Evolutionary conservation across 2,113 vertebrate genomes (phyloP).

Genomic region (Clupea harengus): DNA sequence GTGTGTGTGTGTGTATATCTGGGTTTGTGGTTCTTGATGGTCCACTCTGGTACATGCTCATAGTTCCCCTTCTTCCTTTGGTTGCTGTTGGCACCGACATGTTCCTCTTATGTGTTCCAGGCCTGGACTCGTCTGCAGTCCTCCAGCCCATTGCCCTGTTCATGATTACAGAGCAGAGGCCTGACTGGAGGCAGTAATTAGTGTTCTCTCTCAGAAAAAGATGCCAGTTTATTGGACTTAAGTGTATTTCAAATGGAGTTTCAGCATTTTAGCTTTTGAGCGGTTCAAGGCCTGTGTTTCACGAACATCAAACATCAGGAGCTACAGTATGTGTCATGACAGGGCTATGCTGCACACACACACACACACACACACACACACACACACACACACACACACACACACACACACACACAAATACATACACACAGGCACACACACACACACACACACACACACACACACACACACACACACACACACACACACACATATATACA

Average conservation of each 20-base stretch:
- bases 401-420: no score
- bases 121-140: background rate
- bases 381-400: background rate
- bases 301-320: background rate
- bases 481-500: background rate
- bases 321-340: no score
- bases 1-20: background rate
- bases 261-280: background rate
- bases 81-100: background rate
- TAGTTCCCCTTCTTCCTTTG: background rate
- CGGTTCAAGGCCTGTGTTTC: background rate
- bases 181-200: background rate
- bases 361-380: no score
- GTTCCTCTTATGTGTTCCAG: background rate
- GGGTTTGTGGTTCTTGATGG: background rate
- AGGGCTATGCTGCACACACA: no score
- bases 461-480: background rate
- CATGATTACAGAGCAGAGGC: background rate
- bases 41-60: background rate
- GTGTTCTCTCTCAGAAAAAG: background rate
- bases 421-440: no score
- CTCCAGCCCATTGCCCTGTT: background rate
- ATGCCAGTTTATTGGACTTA: background rate
- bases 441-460: no score
- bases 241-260: background rate